These are phyloP conservation scores for Clivina fossor DNA, from an alignment of 2,888 invertebrate genomes.

Conservation along the genomic window DNA sequence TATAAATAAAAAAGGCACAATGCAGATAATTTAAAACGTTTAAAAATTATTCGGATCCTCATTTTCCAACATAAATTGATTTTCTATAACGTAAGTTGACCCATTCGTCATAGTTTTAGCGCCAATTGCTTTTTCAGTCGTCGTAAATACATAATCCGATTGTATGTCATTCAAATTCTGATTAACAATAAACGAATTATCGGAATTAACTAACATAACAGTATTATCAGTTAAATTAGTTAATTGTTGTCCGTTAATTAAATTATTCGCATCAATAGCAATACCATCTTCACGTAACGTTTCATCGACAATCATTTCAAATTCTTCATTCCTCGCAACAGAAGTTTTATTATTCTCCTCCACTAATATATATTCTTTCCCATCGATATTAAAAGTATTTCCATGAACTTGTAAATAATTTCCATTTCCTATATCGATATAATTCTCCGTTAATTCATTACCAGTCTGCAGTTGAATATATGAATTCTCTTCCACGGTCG, in stretches of 20 bases:
- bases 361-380: conserved; percentile 20
- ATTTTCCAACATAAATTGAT: conserved; percentile 20
- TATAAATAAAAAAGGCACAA: background rate
- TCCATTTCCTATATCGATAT: conserved; percentile 27
- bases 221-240: conserved; percentile 14
- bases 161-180: conserved; percentile 16
- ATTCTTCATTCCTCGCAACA: conserved; percentile 10
- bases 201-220: conserved; percentile 19
- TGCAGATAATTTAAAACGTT: background rate
- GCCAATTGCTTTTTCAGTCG: conserved; percentile 1
- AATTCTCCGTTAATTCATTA: conserved; percentile 12
- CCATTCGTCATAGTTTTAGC: background rate
- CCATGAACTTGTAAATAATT: conserved; percentile 17
- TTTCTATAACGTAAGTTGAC: conserved; percentile 22
- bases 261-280: background rate
- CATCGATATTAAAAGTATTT: conserved; percentile 25
- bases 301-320: conserved; percentile 27
- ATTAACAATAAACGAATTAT: conserved; percentile 15
- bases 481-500: background rate
- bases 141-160: conserved; percentile 13
- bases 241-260: conserved; percentile 12
- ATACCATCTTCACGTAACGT: conserved; percentile 9
- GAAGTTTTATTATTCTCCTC: conserved; percentile 16
- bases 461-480: conserved; percentile 4
- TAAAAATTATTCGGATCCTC: conserved; percentile 1